These are phyloP conservation scores for Dendrolimus houi DNA, from an alignment of 2,888 invertebrate species.

Conservation along the genomic window DNA sequence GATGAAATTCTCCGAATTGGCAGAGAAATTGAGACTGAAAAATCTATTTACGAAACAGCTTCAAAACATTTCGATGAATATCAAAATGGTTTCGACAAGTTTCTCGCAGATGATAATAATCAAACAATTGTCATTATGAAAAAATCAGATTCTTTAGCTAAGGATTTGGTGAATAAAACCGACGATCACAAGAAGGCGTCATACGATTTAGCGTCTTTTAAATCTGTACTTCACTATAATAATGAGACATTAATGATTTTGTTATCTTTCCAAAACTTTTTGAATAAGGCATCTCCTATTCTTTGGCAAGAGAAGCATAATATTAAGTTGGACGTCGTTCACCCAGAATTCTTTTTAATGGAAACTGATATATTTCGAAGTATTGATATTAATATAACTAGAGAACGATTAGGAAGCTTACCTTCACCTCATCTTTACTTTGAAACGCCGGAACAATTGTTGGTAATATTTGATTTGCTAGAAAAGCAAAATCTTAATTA, in stretches of 20 bases:
- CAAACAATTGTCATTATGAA: constrained; percentile 65
- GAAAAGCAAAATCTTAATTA: constrained; percentile 67
- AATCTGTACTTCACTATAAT: constrained; percentile 61
- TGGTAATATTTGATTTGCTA: constrained; percentile 44
- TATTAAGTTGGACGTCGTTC: constrained; percentile 32
- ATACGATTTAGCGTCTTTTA: constrained; percentile 55
- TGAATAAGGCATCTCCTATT: constrained; percentile 55
- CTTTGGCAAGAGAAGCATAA: constrained; percentile 55
- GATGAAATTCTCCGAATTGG: constrained; percentile 63
- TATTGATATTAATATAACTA: constrained; percentile 34
- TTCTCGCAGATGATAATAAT: constrained; percentile 61
- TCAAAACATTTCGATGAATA: constrained; percentile 58
- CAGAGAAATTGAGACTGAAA: constrained; percentile 55
- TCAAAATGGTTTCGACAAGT: constrained; percentile 63
- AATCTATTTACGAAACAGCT: constrained; percentile 46
- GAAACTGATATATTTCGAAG: constrained; percentile 47
- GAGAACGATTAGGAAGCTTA: constrained; percentile 33
- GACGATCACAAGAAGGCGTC: constrained; percentile 57
- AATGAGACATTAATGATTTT: constrained; percentile 58
- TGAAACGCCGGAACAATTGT: constrained; percentile 47
- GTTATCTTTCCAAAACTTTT: constrained; percentile 59
- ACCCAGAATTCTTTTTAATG: constrained; percentile 41
- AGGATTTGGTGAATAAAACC: constrained; percentile 47
- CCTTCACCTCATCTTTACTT: constrained; percentile 55
- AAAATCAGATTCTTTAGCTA: constrained; percentile 56